Conservation (phyloP, 2,888 invertebrate species). For the Rotaria socialis region DNA sequence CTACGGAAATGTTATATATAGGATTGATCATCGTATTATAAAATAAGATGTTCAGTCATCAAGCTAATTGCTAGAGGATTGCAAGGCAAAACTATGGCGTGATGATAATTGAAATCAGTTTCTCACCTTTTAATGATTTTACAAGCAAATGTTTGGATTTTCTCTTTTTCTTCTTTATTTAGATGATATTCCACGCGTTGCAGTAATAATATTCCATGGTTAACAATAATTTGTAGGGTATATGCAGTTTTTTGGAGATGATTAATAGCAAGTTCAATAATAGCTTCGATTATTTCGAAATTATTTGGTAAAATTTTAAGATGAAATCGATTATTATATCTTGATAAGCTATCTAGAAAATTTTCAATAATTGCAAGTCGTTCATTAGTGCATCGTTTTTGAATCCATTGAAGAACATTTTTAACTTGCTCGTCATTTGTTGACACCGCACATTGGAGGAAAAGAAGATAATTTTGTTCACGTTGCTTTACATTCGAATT, state of each 20-base stretch:
- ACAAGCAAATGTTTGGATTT: neutral
- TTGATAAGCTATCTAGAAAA: neutral
- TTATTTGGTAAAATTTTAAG: neutral
- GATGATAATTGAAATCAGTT: too few relatives aligned
- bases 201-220: neutral
- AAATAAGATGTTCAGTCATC: too few relatives aligned
- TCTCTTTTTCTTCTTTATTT: neutral
- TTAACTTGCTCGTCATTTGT: neutral
- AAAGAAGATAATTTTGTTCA: neutral
- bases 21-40: too few relatives aligned
- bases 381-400: neutral
- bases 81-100: too few relatives aligned
- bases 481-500: neutral
- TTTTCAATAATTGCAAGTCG: neutral
- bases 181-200: neutral
- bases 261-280: neutral
- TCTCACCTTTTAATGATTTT: neutral
- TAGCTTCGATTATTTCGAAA: neutral
- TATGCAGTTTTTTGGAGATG: neutral
- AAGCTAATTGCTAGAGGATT: too few relatives aligned
- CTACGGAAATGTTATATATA: too few relatives aligned
- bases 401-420: neutral
- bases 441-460: neutral
- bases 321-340: neutral
- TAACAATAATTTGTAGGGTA: neutral